A percentile compares a stretch with the other conserved stretches of the same genome.
These are phyloP conservation scores for Campaea margaritaria DNA, from an alignment of 2,888 invertebrate species.

Conservation along the genomic window DNA sequence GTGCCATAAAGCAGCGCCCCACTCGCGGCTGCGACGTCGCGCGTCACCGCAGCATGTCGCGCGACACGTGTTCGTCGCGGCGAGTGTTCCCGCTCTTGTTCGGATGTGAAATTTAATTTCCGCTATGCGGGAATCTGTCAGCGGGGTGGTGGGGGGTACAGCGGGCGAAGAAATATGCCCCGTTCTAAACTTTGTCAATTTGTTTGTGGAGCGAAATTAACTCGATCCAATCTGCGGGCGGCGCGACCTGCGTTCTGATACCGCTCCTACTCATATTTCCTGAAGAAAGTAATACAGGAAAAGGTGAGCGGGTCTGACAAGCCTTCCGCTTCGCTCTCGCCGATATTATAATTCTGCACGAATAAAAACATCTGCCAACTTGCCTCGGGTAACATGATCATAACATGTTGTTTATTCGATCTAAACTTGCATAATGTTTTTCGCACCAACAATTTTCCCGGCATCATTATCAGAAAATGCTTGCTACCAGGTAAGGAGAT, in stretches of 20 bases:
- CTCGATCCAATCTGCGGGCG: constrained; percentile 84
- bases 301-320: constrained; percentile 55
- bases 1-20: constrained; percentile 38
- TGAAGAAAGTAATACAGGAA: constrained; percentile 58
- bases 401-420: constrained; percentile 47
- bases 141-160: constrained; percentile 56
- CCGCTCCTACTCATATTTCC: constrained; percentile 71
- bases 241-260: constrained; percentile 72
- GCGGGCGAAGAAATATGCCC: constrained; percentile 82
- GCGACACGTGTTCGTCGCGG: constrained; percentile 74
- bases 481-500: constrained; percentile 6
- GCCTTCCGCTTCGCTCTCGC: constrained; percentile 38
- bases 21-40: constrained; percentile 42
- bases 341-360: constrained; percentile 37
- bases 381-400: constrained; percentile 42
- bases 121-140: constrained; percentile 81
- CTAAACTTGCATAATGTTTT: constrained; percentile 46
- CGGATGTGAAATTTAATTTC: constrained; percentile 86
- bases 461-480: constrained; percentile 27
- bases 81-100: constrained; percentile 78
- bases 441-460: constrained; percentile 42
- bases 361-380: constrained; percentile 45
- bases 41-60: constrained; percentile 51
- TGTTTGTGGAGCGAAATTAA: constrained; percentile 85
- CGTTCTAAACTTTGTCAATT: constrained; percentile 85